These are phyloP conservation scores for Corythornis leucogaster DNA, from an alignment of 2,797 vertebrate genomes.

Conservation along the genomic window DNA sequence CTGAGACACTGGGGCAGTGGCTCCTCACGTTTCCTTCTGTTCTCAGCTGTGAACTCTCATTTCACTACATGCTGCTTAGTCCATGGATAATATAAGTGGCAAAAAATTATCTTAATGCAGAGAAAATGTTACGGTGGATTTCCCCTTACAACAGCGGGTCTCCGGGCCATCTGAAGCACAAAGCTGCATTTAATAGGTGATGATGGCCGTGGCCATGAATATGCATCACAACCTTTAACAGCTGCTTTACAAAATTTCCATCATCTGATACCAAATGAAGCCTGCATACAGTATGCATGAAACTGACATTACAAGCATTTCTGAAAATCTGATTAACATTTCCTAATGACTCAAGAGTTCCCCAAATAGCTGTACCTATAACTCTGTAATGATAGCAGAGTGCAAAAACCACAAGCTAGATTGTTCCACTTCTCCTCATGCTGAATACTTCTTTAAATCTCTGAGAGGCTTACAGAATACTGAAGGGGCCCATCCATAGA, in stretches of 20 bases:
- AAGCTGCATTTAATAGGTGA: neutral
- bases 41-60: neutral
- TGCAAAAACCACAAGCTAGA: neutral
- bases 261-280: constrained; percentile 4
- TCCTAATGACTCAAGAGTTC: constrained; percentile 9
- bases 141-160: neutral
- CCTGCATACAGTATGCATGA: neutral
- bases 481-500: neutral
- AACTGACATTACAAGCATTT: neutral
- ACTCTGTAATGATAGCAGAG: neutral
- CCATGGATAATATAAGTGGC: fast-evolving
- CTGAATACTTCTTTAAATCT: neutral
- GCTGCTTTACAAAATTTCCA: constrained; percentile 32
- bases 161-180: neutral
- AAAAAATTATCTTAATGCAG: neutral
- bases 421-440: neutral
- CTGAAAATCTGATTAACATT: constrained; percentile 45
- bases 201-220: constrained; percentile 13
- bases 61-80: neutral
- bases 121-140: neutral
- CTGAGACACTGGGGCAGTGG: neutral
- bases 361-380: neutral
- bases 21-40: neutral
- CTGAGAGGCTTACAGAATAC: neutral
- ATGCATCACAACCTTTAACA: constrained; percentile 42